Evolutionary conservation across 1,140 invertebrate genomes (phyloP), one percentile per base, ranked within the genome.

Genomic region (Scylla paramamosain): DNA sequence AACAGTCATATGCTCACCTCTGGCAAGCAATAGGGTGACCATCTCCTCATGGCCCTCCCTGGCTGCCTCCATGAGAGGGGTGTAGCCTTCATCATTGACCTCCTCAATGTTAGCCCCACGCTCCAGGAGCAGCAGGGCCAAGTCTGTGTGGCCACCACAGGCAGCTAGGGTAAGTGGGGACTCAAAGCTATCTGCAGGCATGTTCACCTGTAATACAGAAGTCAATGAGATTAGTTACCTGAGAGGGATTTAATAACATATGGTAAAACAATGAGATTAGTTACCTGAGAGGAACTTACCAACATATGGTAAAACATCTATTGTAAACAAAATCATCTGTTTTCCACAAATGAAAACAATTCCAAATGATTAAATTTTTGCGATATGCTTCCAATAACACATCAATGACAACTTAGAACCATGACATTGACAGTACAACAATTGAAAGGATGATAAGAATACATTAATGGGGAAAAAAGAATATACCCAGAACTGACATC

Each of bases 171-270:
- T 99, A 95, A 99, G 97, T 39, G 99, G 99, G 31, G 99, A 99
- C 97, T 99, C 99, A 97, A 99, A 99, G 97, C 99, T 99, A 97
- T 99, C 99, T 77, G 99, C 99, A 87, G 99, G 99, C 99, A 99
- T 99, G 97, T 99, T 99, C 12, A 99, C 98, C 98, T 96, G 14
- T 97, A 96, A 48, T 96, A 83, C 96, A 96, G 93, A 46, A 0
- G 92, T 6, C 28, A n/a, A 91, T 0, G 20, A n/a, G 52, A 31
- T 31, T 8, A 29, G 25, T 16, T 29, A 31, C 46, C 89, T 32
- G 20, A 86, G 45, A 52, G 29, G 32, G 7, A 83, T 7, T 10
- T 28, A 8, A 7, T 20, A 3, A 82, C 28, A 28, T 39, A 39
- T 39, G 39, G 28, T 25, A 25, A 20, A 82, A 82, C 2, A 82